phyloP scores from a whole-genome alignment of 2,888 invertebrate genomes.

The Tribolium freemani region DNA sequence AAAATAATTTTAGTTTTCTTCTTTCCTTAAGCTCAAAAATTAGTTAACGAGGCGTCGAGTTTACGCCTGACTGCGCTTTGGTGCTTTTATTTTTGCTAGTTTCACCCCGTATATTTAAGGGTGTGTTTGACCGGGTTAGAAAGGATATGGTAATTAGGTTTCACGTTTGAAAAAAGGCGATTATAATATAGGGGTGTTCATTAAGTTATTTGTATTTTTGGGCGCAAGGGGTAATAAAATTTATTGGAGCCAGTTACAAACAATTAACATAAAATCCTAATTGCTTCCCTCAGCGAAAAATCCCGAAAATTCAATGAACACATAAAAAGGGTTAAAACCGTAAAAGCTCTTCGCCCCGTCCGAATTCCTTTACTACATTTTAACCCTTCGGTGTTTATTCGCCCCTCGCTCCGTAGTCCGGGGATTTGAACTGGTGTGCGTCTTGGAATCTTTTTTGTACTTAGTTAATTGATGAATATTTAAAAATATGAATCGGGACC shows the following conservation, averaged over 20 bases:
- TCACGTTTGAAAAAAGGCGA: slow-evolving; percentile 4
- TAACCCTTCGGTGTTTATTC: slow-evolving; percentile 62
- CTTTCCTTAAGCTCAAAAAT: slow-evolving; percentile 7
- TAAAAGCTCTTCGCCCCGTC: slow-evolving; percentile 56
- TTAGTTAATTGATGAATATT: slow-evolving; percentile 45
- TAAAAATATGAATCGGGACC: slow-evolving; percentile 34
- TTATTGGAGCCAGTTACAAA: slow-evolving; percentile 62
- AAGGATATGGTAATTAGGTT: not conserved
- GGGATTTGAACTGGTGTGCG: slow-evolving; percentile 55
- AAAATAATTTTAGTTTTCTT: too few relatives aligned
- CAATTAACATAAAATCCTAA: slow-evolving; percentile 65
- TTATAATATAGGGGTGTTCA: slow-evolving; percentile 18
- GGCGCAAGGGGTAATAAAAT: slow-evolving; percentile 57
- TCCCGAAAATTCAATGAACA: slow-evolving; percentile 64
- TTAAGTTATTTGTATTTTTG: slow-evolving; percentile 47
- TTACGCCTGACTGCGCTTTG: too few relatives aligned
- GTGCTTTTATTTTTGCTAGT: too few relatives aligned
- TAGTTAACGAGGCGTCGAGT: slow-evolving; percentile 1
- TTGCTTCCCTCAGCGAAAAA: slow-evolving; percentile 62
- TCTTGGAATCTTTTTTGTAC: slow-evolving; percentile 30
- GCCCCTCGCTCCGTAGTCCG: slow-evolving; percentile 45
- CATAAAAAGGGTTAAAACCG: slow-evolving; percentile 62
- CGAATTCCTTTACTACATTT: slow-evolving; percentile 58
- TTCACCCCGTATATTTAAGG: too few relatives aligned
- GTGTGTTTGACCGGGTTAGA: not conserved